phyloP scores from a whole-genome alignment of 2,888 invertebrate genomes.

The Nasonia oneida region DNA sequence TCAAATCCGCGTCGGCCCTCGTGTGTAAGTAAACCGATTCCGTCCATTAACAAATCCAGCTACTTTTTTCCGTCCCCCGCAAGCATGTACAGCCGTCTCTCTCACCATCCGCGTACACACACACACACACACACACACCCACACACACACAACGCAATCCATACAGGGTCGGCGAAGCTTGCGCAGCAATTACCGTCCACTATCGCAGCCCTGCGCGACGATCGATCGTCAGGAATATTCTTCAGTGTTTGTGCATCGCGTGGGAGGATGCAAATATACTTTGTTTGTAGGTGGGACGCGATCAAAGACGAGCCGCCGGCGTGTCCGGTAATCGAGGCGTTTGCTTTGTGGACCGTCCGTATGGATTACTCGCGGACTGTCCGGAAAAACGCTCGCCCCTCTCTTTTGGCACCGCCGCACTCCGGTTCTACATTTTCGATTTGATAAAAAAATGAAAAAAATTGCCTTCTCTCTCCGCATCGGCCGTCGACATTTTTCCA shows the following conservation, averaged over 20 bases:
- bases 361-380: neutral
- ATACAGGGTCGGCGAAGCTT: neutral
- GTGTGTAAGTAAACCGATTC: neutral
- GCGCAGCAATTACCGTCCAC: neutral
- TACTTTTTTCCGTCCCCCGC: neutral
- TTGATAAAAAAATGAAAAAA: neutral
- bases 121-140: too few species aligned
- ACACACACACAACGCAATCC: neutral
- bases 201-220: neutral
- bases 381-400: neutral
- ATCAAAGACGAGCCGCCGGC: neutral
- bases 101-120: neutral
- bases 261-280: slow-evolving; percentile 6
- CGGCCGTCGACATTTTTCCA: neutral
- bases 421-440: neutral
- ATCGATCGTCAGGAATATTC: slow-evolving; percentile 4
- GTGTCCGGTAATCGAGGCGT: slow-evolving; percentile 8
- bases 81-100: neutral
- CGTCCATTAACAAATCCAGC: neutral
- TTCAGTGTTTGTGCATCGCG: slow-evolving; percentile 3
- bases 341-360: neutral
- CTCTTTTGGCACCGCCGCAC: neutral
- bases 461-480: neutral
- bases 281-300: neutral
- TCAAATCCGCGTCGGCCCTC: neutral